Percentiles rank a stretch among this genome's conserved stretches.
These are phyloP conservation scores for Callinectes sapidus DNA, from an alignment of 2,888 invertebrate species.

Conservation along the genomic window DNA sequence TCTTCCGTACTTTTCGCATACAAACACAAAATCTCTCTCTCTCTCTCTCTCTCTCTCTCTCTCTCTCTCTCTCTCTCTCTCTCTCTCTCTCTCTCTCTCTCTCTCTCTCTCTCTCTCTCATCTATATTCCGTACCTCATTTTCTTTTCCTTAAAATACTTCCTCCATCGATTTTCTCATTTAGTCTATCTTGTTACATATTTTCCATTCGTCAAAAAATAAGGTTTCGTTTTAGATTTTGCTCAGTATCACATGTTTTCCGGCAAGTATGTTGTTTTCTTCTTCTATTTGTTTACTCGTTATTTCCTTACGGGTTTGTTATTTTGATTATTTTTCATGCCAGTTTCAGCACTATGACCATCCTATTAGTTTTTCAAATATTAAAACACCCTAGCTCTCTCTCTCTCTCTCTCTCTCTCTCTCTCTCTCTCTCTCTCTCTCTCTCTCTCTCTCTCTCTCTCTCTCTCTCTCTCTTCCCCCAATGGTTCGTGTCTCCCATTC, in stretches of 20 bases:
- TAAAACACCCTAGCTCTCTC: neutral
- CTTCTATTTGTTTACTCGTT: no score
- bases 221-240: neutral
- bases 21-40: neutral
- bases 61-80: neutral
- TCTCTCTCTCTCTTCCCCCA: neutral
- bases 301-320: no score
- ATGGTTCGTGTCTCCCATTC: neutral
- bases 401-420: neutral
- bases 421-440: neutral
- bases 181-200: neutral
- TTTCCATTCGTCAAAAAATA: neutral
- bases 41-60: neutral
- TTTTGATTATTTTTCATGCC: neutral
- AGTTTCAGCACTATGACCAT: neutral
- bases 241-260: neutral
- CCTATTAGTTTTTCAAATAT: neutral
- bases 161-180: neutral
- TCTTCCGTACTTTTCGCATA: neutral
- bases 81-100: constrained; percentile 24
- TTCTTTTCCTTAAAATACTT: neutral
- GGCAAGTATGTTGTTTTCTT: neutral
- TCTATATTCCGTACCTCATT: neutral
- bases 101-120: neutral
- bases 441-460: neutral